phyloP scores from a whole-genome alignment of 2,113 vertebrate genomes.

The Machaerirhynchus nigripectus region DNA sequence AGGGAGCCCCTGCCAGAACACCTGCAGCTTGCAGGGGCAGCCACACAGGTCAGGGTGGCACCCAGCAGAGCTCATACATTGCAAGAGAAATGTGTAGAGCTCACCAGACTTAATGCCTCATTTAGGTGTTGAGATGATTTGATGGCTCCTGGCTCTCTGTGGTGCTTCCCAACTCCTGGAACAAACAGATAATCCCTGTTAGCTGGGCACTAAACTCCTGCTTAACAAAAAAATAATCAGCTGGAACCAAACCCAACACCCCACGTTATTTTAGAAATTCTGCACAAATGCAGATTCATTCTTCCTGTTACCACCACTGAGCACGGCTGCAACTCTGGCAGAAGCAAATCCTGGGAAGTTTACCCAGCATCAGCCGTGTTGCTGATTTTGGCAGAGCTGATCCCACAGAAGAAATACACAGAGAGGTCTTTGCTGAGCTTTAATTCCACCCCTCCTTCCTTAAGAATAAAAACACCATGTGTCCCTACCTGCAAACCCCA shows the following conservation, averaged over 20 bases:
- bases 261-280: not conserved
- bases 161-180: not conserved
- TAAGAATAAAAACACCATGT: not conserved
- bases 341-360: not conserved
- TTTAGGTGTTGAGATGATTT: not conserved
- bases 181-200: not conserved
- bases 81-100: not conserved
- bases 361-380: accelerated
- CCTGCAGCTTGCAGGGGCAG: not conserved
- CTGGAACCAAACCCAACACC: not conserved
- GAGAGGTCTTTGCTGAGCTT: not conserved
- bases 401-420: not conserved
- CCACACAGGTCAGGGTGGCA: not conserved
- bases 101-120: slow-evolving; percentile 26
- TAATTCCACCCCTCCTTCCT: not conserved
- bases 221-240: not conserved
- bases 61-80: not conserved
- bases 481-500: not conserved
- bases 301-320: not conserved
- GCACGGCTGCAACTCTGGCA: not conserved
- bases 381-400: not conserved
- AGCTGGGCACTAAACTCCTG: not conserved
- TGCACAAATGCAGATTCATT: not conserved
- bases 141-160: not conserved
- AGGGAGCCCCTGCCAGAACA: not conserved